Evolutionary conservation across 2,113 vertebrate species (phyloP).

Genomic region (Salvelinus alpinus): DNA sequence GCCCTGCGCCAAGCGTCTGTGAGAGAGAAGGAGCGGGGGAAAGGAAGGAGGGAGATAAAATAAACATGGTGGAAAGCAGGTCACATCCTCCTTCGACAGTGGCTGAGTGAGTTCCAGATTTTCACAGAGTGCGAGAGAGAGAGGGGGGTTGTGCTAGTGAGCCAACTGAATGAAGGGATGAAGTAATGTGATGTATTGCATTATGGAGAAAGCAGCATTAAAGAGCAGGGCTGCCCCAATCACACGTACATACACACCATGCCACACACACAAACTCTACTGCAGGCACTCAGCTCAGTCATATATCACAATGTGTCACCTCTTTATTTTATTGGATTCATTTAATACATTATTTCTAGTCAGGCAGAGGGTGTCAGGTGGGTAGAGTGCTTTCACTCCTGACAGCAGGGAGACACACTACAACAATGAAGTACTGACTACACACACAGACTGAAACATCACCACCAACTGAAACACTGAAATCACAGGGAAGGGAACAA

Average conservation of each 20-base stretch:
- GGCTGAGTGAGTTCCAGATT: background rate
- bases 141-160: background rate
- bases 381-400: constrained; percentile 26
- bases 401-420: constrained; percentile 15
- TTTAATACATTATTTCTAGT: constrained; percentile 60
- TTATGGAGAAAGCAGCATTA: constrained; percentile 45
- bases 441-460: background rate
- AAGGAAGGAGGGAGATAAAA: constrained; percentile 45
- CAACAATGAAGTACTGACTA: constrained; percentile 9
- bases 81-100: constrained; percentile 39
- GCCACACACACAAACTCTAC: constrained; percentile 16
- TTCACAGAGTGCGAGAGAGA: background rate
- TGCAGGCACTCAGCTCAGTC: constrained; percentile 50
- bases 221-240: constrained; percentile 6
- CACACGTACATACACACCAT: background rate
- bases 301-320: constrained; percentile 61
- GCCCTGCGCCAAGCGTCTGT: constrained; percentile 55
- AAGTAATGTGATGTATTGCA: constrained; percentile 62
- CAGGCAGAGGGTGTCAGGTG: constrained; percentile 31
- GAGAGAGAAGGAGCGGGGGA: background rate
- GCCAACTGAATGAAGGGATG: constrained; percentile 26
- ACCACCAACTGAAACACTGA: background rate
- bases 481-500: constrained; percentile 3
- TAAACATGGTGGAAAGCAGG: constrained; percentile 63
- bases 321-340: constrained; percentile 58